These are phyloP conservation scores for Mycteria americana DNA, from an alignment of 2,797 vertebrate species.

Conservation along the genomic window DNA sequence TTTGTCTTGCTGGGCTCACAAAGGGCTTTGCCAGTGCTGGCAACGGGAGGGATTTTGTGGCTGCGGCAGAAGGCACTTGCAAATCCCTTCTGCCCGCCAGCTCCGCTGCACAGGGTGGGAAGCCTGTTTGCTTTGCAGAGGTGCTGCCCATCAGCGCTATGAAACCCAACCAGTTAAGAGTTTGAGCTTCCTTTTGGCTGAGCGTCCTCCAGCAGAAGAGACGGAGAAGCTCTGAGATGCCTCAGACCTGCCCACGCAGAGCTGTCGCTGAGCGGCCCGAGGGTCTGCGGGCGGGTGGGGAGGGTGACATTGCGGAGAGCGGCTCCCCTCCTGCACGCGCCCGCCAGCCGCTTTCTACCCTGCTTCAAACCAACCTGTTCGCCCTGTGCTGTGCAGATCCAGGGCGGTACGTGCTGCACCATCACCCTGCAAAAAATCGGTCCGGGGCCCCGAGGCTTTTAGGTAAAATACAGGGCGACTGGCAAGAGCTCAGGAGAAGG, in stretches of 20 bases:
- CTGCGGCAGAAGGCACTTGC: no score
- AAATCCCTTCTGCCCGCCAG: not conserved
- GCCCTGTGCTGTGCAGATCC: not conserved
- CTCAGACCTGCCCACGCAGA: not conserved
- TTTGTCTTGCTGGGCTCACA: not conserved
- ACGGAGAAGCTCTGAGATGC: not conserved
- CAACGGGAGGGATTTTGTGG: not conserved
- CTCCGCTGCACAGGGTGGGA: not conserved
- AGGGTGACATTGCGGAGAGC: not conserved
- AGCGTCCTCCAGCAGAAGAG: not conserved
- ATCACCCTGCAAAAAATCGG: not conserved
- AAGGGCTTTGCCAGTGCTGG: not conserved
- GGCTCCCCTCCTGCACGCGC: not conserved
- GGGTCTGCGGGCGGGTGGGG: not conserved
- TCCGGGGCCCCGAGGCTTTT: accelerated
- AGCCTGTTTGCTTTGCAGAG: not conserved
- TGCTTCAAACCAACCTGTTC: not conserved
- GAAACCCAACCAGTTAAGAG: not conserved
- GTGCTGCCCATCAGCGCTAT: not conserved
- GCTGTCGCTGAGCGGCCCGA: not conserved
- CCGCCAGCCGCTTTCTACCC: not conserved
- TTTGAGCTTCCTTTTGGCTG: not conserved
- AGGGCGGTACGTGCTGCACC: no score
- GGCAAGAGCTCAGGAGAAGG: not conserved
- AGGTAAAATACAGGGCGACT: not conserved